These are phyloP conservation scores for Xestia c-nigrum DNA, from an alignment of 2,888 invertebrate genomes.

Conservation along the genomic window DNA sequence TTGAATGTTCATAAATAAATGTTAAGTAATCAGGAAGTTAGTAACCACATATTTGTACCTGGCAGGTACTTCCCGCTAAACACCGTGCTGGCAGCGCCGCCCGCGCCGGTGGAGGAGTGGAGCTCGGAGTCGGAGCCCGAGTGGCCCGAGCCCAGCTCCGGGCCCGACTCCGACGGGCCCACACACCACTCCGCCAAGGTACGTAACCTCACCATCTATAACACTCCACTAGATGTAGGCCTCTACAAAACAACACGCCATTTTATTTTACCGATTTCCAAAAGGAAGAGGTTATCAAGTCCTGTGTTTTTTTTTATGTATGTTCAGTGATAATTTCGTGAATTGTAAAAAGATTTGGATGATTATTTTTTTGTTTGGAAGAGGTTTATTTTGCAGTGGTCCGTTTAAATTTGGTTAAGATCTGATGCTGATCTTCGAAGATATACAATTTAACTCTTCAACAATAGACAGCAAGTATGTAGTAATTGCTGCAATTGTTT, in stretches of 20 bases:
- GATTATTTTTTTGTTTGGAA: too few relatives aligned
- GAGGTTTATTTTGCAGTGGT: too few relatives aligned
- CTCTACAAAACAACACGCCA: background rate
- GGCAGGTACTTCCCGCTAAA: conserved; percentile 97
- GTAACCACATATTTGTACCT: background rate
- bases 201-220: conserved; percentile 19
- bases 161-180: conserved; percentile 79
- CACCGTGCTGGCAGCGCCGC: conserved; percentile 93
- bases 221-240: background rate
- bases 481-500: too few relatives aligned
- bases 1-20: background rate
- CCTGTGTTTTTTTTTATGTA: too few relatives aligned
- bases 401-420: too few relatives aligned
- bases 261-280: too few relatives aligned
- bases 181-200: conserved; percentile 83
- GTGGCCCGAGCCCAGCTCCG: conserved; percentile 78
- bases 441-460: too few relatives aligned
- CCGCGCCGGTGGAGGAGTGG: conserved; percentile 77
- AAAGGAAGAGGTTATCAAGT: too few relatives aligned
- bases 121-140: conserved; percentile 84
- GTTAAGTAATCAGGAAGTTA: background rate
- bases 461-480: too few relatives aligned
- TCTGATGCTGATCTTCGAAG: too few relatives aligned
- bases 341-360: too few relatives aligned
- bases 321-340: too few relatives aligned